Conservation (phyloP, 2,113 vertebrate genomes). For the Micronycteris hirsuta region DNA sequence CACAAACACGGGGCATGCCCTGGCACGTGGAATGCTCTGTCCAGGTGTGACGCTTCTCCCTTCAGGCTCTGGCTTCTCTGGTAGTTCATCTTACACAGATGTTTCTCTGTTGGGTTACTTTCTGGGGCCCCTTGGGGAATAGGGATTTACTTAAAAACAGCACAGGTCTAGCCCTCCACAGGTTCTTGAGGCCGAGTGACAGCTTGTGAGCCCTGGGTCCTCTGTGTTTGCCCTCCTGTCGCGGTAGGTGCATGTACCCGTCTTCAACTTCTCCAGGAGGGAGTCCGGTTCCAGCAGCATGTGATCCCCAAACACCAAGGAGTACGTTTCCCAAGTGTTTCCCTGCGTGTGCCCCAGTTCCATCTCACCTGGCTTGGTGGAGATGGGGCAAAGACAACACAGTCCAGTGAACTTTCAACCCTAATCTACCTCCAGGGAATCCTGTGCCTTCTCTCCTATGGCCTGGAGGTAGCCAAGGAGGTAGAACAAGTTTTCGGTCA, state of each 20-base stretch:
- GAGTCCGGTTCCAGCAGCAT: background rate
- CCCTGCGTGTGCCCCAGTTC: too few species aligned
- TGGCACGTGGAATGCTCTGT: background rate
- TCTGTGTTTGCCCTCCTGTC: background rate
- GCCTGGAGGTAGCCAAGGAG: too few species aligned
- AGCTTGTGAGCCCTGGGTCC: too few species aligned
- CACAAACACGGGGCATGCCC: background rate
- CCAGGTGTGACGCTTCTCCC: background rate
- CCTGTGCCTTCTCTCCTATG: background rate
- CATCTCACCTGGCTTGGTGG: background rate
- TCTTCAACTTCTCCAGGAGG: background rate
- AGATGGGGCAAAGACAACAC: background rate
- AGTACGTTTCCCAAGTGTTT: background rate
- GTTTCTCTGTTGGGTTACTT: background rate
- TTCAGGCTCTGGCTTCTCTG: background rate
- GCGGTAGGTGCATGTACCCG: too few species aligned
- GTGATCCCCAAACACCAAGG: background rate
- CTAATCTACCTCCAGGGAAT: background rate
- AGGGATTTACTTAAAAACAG: background rate
- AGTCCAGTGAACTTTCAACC: background rate
- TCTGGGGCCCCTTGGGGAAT: background rate
- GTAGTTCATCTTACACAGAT: background rate
- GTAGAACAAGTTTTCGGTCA: background rate
- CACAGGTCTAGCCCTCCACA: background rate
- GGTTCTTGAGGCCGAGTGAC: background rate